Evolutionary conservation across 2,113 vertebrate species (phyloP), one percentile per base, ranked within the genome.

Genomic region (Zapus hudsonius): DNA sequence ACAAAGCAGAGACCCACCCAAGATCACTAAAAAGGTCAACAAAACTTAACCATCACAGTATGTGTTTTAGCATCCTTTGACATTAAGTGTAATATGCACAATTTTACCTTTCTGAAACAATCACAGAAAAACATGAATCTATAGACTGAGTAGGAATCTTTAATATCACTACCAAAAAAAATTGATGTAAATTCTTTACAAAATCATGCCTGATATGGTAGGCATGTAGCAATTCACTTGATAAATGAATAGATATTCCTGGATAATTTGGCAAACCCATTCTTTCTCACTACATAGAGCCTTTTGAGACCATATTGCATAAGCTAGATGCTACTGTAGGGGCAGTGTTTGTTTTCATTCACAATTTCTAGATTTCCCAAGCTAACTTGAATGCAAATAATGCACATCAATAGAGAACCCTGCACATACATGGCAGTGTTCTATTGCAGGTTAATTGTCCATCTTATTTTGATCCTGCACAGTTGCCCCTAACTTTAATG

Each of bases 41-140:
- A n/a, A n/a, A n/a, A n/a, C n/a, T n/a, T n/a, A n/a, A n/a, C n/a
- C n/a, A n/a, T n/a, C n/a, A n/a, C n/a, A 52, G 22, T 31, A 29
- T 36, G 20, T 63, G 72, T 64, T 5, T 40, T 57, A 4, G 33
- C 11, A 38, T 5, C 19, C 42, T n/a, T 72, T 89, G 12, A 7
- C 17, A 42, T n/a, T 81, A 23, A 69, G 19, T 33, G 23, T 4
- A n/a, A 29, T 69, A 81, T n/a, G 19, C 74, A 82, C 2, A 84
- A 59, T 12, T 29, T 75, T 83, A n/a, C 25, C 74, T 63, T 84
- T 31, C 27, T 80, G 23, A 92, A 70, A 78, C 40, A 92, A 66
- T 85, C 83, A 17, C 1, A 42, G 52, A 52, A 31, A 2, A 7
- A 33, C 44, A 19, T 64, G 36, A 52, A 15, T 52, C 52, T 52